These are phyloP conservation scores for Eucera pruinosa DNA, from an alignment of 2,888 invertebrate species.

Conservation along the genomic window DNA sequence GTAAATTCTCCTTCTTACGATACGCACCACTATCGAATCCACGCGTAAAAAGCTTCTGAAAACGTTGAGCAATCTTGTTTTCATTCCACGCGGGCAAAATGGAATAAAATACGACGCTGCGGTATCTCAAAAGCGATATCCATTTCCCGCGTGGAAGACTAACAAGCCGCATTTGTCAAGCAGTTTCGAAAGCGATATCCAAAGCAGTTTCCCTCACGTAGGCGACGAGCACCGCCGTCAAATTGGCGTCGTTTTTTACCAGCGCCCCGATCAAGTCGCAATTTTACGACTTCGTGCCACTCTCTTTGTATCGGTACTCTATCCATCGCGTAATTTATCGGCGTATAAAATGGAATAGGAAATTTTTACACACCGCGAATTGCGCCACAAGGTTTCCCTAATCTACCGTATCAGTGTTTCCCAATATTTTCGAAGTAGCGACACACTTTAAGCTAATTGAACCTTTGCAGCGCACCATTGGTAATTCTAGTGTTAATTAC, in stretches of 20 bases:
- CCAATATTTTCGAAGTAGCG: too few species aligned
- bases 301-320: slow-evolving; percentile 15
- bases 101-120: slow-evolving; percentile 18
- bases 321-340: slow-evolving; percentile 48
- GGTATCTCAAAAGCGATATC: not conserved
- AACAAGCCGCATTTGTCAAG: slow-evolving; percentile 38
- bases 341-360: slow-evolving; percentile 7
- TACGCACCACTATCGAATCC: not conserved
- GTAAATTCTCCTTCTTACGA: too few species aligned
- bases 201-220: slow-evolving; percentile 28
- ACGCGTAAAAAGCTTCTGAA: not conserved
- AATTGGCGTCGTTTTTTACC: slow-evolving; percentile 45
- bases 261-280: not conserved
- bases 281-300: slow-evolving; percentile 51
- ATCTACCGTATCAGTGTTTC: too few species aligned
- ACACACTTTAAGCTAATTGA: too few species aligned
- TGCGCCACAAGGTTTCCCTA: not conserved
- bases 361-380: slow-evolving; percentile 29
- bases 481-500: too few species aligned
- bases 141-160: not conserved
- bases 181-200: slow-evolving; percentile 39
- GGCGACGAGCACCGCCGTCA: slow-evolving; percentile 19
- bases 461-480: too few species aligned
- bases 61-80: not conserved
- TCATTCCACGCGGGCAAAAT: not conserved